Base-by-base conservation (phyloP, 2,113 vertebrate species). In the Lonchura striata region DNA sequence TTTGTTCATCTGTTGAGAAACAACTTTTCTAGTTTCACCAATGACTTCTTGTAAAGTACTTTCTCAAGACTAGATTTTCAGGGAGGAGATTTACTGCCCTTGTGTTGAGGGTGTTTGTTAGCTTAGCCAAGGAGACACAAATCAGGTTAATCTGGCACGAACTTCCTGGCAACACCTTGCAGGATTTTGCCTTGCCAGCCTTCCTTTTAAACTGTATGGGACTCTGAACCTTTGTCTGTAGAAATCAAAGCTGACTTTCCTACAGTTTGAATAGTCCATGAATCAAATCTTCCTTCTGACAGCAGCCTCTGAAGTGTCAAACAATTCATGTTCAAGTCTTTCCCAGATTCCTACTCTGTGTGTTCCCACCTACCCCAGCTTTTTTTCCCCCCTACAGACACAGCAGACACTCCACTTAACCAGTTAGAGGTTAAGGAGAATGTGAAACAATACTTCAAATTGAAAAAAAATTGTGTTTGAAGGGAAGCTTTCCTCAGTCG, bases 171-270 rank as follows among this genome's bases (percentile, higher is more conserved):
- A 91, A 25, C 65, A 85, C 19, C 84, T 92, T 50, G 37, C 63
- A 89, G 81, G 33, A 59, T 89, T 95, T 93, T 93, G 46, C 23
- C 31, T 72, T 93, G 33, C 71, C 82, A 93, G 7, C 39, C 15
- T 66, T 80, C 27, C 53, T 89, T 82, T 90, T 39, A 80, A 88
- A 75, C 30, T 56, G 19, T 27, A 82, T 50, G 30, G 28, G 41
- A 74, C 19, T 86, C 59, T 70, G 39, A 80, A 77, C 46, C 8
- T 74, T 82, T 83, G 63, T 70, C 71, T 92, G 25, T 35, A 92
- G 76, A 93, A 94, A 77, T 50, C 50, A 96, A 83, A 94, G 56
- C 50, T 75, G 24, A 28, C 47, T 92, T 88, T 88, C 49, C 27
- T 59, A 42, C 39, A 24, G 35, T 84, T 93, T 92, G 56, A 78